Percentiles rank a stretch among this genome's conserved stretches.
Evolutionary conservation across 2,888 invertebrate genomes (phyloP).

Genomic region (Troides aeacus): DNA sequence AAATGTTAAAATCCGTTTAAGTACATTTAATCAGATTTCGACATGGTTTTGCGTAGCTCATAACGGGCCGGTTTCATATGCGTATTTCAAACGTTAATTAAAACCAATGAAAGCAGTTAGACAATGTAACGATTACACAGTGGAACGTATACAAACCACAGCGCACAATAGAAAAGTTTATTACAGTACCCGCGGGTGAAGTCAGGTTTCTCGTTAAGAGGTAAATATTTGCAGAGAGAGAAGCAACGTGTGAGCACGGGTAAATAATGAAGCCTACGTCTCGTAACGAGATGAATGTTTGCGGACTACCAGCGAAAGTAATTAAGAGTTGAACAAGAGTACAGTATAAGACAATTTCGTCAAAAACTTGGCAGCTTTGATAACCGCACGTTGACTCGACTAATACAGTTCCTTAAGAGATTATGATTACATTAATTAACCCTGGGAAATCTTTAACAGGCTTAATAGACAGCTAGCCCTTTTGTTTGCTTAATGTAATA

Average conservation of each 20-base stretch:
- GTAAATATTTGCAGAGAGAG: conserved; percentile 69
- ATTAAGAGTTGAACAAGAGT: conserved; percentile 73
- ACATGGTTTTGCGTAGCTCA: conserved; percentile 2
- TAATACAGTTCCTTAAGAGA: conserved; percentile 21
- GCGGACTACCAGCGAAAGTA: conserved; percentile 72
- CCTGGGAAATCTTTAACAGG: conserved; percentile 7
- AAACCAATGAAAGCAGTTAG: conserved; percentile 46
- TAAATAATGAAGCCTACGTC: conserved; percentile 73
- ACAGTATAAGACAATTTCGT: conserved; percentile 59
- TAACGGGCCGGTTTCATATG: conserved; percentile 6
- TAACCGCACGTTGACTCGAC: conserved; percentile 14
- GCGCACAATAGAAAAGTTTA: conserved; percentile 72
- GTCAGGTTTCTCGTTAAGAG: conserved; percentile 73
- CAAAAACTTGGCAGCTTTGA: conserved; percentile 39
- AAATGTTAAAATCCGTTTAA: neutral
- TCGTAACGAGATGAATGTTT: conserved; percentile 73
- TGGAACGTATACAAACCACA: conserved; percentile 50
- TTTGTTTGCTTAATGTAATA: conserved; percentile 3
- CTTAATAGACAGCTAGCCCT: conserved; percentile 3
- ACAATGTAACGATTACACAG: conserved; percentile 46
- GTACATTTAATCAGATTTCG: conserved; percentile 4
- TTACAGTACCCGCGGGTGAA: conserved; percentile 64
- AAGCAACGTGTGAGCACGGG: conserved; percentile 64
- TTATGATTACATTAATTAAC: conserved; percentile 28
- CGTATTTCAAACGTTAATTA: conserved; percentile 44